These are phyloP conservation scores for Tricholauxania praeusta DNA, from an alignment of 2,888 invertebrate species.

Conservation along the genomic window DNA sequence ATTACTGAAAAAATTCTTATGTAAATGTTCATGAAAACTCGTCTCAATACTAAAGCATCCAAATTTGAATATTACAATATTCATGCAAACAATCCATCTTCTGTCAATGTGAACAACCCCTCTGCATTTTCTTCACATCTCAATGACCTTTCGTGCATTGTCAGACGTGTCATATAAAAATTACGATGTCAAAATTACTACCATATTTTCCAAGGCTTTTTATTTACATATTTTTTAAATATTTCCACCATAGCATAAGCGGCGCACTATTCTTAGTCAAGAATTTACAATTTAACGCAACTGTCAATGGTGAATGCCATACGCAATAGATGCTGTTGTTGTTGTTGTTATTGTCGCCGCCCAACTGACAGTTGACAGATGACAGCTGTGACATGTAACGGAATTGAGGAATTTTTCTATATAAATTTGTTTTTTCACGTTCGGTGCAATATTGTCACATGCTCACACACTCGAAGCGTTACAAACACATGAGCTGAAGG, in stretches of 20 bases:
- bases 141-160: not conserved
- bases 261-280: not conserved
- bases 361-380: slow-evolving; percentile 12
- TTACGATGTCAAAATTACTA: not conserved
- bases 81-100: no score
- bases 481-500: not conserved
- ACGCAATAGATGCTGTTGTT: not conserved
- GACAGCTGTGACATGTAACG: slow-evolving; percentile 20
- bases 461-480: not conserved
- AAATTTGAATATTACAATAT: no score
- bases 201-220: no score
- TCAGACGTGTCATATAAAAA: slow-evolving; percentile 9
- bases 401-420: slow-evolving; percentile 1
- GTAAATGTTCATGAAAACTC: no score
- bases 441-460: not conserved
- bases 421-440: not conserved
- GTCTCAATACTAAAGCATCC: no score
- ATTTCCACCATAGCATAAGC: no score
- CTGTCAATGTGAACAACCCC: not conserved
- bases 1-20: no score
- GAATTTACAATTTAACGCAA: not conserved
- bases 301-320: slow-evolving; percentile 4
- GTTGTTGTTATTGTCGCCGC: not conserved
- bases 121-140: not conserved
- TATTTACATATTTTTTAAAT: no score